Evolutionary conservation across 2,888 invertebrate genomes (phyloP).

Genomic region (Mylabris sibirica): DNA sequence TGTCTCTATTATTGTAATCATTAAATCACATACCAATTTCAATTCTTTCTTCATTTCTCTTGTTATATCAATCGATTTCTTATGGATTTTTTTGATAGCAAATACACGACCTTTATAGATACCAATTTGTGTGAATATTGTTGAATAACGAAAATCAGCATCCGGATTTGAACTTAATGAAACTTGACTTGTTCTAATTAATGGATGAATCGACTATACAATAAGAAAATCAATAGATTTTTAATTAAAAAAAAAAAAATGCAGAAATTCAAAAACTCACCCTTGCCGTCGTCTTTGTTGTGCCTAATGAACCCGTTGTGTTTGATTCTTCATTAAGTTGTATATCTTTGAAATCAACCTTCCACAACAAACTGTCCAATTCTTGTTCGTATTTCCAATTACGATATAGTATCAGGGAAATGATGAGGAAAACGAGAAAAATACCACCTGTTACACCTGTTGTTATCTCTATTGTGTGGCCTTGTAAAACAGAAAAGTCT

Average conservation of each 20-base stretch:
- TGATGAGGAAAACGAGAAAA: slow-evolving; percentile 72
- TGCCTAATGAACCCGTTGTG: slow-evolving; percentile 53
- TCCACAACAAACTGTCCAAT: slow-evolving; percentile 91
- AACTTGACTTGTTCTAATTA: slow-evolving; percentile 85
- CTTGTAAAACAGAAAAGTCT: slow-evolving; percentile 57
- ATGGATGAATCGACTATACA: slow-evolving; percentile 66
- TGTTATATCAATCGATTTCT: slow-evolving; percentile 87
- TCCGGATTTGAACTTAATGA: slow-evolving; percentile 93
- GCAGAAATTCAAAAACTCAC: slow-evolving; percentile 43
- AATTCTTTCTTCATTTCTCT: slow-evolving; percentile 92
- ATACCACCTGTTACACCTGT: slow-evolving; percentile 82
- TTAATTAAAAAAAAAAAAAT: neutral
- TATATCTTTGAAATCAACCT: slow-evolving; percentile 90
- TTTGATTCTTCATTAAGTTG: slow-evolving; percentile 73
- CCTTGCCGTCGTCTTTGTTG: slow-evolving; percentile 55
- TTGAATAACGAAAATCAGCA: slow-evolving; percentile 87
- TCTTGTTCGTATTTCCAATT: slow-evolving; percentile 96
- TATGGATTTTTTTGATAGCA: slow-evolving; percentile 84
- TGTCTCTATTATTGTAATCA: neutral
- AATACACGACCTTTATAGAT: slow-evolving; percentile 87
- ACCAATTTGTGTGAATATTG: slow-evolving; percentile 90
- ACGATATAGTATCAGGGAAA: slow-evolving; percentile 81
- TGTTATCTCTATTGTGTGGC: slow-evolving; percentile 83
- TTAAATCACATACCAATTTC: slow-evolving; percentile 75
- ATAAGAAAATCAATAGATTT: slow-evolving; percentile 15